phyloP scores from a whole-genome alignment of 2,797 vertebrate genomes.

The Podarcis siculus region DNA sequence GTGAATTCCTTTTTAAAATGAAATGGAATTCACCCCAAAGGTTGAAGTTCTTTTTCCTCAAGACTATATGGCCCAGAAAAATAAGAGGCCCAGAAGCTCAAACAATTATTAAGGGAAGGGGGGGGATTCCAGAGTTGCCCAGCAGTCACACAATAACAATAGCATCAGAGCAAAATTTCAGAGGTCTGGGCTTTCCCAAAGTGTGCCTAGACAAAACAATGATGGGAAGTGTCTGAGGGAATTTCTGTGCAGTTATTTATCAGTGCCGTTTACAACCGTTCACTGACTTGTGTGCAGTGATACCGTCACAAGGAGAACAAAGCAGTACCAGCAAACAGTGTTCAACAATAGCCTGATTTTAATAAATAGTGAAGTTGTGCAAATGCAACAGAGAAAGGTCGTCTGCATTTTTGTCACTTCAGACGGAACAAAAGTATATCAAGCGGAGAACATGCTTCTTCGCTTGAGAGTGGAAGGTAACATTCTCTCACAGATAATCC shows the following conservation, averaged over 20 bases:
- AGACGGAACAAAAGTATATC: not conserved
- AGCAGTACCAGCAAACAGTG: not conserved
- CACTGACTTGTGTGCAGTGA: slow-evolving; percentile 17
- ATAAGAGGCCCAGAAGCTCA: too few species aligned
- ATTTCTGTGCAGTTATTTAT: slow-evolving; percentile 34
- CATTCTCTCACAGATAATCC: slow-evolving; percentile 35
- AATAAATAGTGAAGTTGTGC: not conserved
- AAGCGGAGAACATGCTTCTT: not conserved
- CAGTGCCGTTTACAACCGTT: not conserved
- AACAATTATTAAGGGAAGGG: not conserved
- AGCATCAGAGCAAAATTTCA: slow-evolving; percentile 45
- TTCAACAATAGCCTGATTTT: not conserved
- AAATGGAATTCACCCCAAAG: not conserved
- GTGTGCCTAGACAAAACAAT: slow-evolving; percentile 24
- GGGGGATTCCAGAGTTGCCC: not conserved
- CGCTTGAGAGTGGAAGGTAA: not conserved
- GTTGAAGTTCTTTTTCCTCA: not conserved
- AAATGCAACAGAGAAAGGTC: not conserved
- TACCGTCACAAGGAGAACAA: not conserved
- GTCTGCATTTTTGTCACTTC: not conserved
- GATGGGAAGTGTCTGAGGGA: not conserved
- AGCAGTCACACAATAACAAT: not conserved
- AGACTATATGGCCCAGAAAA: too few species aligned
- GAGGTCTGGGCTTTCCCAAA: slow-evolving; percentile 26
- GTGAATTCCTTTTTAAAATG: too few species aligned